Conservation (phyloP, 2,888 invertebrate genomes). For the Rhorus exstirpatorius region DNA sequence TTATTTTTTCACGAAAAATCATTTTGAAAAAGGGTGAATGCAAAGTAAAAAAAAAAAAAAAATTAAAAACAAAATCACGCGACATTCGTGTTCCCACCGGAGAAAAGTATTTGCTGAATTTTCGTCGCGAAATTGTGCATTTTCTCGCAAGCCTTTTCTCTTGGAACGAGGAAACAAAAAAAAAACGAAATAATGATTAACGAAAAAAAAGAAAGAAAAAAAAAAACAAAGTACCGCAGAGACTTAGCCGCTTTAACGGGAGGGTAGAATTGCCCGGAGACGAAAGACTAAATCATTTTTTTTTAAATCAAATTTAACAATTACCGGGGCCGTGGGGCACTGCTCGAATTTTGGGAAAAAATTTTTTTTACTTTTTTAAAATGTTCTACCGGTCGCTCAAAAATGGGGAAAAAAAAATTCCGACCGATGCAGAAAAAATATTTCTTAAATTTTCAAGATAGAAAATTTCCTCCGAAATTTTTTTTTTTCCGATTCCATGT, state of each 20-base stretch:
- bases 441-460: too few species aligned
- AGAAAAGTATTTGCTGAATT: neutral
- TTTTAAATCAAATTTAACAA: too few species aligned
- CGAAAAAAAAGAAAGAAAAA: too few species aligned
- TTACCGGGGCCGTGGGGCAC: too few species aligned
- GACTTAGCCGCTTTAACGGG: slow-evolving; percentile 76
- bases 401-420: too few species aligned
- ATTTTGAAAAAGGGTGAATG: slow-evolving; percentile 68
- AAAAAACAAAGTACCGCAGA: slow-evolving; percentile 72
- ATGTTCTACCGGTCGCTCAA: too few species aligned
- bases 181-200: too few species aligned
- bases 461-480: too few species aligned
- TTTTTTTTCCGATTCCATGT: too few species aligned
- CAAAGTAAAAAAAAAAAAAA: slow-evolving; percentile 60
- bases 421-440: too few species aligned
- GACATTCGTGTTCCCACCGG: slow-evolving; percentile 57
- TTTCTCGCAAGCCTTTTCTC: slow-evolving; percentile 1
- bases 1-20: slow-evolving; percentile 82
- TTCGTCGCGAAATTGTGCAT: neutral
- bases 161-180: slow-evolving; percentile 44
- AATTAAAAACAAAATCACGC: slow-evolving; percentile 62
- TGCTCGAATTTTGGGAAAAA: too few species aligned
- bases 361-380: too few species aligned
- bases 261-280: slow-evolving; percentile 59
- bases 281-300: neutral